A percentile compares a stretch with the other conserved stretches of the same genome.
phyloP scores from a whole-genome alignment of 2,113 vertebrate genomes.

The Apaloderma vittatum region DNA sequence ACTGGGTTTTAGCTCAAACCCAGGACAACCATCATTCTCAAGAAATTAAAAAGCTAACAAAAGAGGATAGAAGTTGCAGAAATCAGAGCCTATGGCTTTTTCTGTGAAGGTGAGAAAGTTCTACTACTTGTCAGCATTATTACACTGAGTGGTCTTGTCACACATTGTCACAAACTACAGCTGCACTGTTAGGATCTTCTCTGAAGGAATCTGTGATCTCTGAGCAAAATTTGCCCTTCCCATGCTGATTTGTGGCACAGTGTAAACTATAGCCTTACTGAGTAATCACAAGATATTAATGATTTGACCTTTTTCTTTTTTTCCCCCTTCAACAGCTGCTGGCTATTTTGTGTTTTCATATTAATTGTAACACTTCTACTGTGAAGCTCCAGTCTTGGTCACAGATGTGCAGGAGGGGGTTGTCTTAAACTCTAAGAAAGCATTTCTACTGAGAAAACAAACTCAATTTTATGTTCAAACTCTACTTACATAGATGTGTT shows the following conservation, averaged over 20 bases:
- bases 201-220: background rate
- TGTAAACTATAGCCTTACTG: background rate
- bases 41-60: background rate
- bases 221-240: background rate
- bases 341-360: background rate
- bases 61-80: background rate
- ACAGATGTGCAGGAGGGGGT: background rate
- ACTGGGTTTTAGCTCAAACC: too few relatives aligned
- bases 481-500: background rate
- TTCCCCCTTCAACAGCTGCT: background rate
- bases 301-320: background rate
- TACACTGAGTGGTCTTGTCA: background rate
- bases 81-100: background rate
- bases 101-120: background rate
- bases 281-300: background rate
- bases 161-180: background rate
- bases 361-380: background rate
- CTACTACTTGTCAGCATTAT: background rate
- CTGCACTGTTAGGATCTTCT: background rate
- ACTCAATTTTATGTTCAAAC: background rate
- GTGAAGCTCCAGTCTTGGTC: background rate
- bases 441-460: background rate
- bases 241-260: background rate
- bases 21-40: background rate
- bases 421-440: background rate